Conservation (phyloP, 2,888 invertebrate genomes). For the Lydus trimaculatus region DNA sequence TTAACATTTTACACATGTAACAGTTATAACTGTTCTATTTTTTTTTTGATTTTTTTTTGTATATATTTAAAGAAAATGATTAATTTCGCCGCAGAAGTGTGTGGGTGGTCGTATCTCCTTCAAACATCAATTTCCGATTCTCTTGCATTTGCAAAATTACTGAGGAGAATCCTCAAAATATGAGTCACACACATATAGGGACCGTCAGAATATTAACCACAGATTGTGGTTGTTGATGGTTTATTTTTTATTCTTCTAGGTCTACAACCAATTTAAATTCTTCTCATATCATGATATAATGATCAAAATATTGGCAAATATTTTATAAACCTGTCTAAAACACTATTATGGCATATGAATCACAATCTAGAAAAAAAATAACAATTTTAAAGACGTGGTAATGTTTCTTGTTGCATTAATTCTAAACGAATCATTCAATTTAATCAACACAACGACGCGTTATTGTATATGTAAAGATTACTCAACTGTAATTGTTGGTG, state of each 20-base stretch:
- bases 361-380: neutral
- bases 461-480: neutral
- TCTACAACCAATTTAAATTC: neutral
- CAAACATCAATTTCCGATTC: neutral
- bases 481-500: neutral
- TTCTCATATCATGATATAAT: neutral
- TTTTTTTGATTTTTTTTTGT: no score
- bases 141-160: neutral
- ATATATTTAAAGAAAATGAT: neutral
- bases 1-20: neutral
- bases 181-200: neutral
- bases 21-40: neutral
- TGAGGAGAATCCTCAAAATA: neutral
- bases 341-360: neutral
- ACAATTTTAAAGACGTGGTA: no score
- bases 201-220: neutral
- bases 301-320: neutral
- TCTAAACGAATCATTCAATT: constrained; percentile 5
- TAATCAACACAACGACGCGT: neutral
- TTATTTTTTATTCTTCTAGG: neutral
- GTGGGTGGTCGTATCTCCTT: neutral
- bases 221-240: neutral
- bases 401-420: neutral
- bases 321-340: neutral
- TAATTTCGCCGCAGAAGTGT: neutral